Conservation (phyloP, 2,888 invertebrate species). For the Andrena haemorrhoa region DNA sequence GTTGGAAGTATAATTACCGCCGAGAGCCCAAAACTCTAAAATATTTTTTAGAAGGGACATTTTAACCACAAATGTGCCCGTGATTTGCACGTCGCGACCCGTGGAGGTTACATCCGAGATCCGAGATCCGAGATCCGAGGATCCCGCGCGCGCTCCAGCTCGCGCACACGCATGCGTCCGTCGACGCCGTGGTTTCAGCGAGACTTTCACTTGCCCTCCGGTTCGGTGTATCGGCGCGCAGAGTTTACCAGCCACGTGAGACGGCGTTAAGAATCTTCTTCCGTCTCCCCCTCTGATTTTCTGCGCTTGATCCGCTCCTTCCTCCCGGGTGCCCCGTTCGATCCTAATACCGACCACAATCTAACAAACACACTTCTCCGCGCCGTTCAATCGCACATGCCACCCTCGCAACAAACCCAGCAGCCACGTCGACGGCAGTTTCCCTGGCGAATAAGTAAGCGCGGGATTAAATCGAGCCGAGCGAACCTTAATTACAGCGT, state of each 20-base stretch:
- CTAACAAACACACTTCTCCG: conserved; percentile 14
- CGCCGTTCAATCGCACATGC: neutral
- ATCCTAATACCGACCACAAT: conserved; percentile 24
- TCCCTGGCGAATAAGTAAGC: neutral
- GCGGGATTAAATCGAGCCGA: neutral
- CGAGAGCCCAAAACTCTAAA: too few species aligned
- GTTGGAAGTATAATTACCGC: too few species aligned
- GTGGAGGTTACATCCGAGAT: too few species aligned
- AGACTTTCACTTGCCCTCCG: conserved; percentile 81
- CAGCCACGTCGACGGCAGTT: neutral
- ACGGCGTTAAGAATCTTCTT: conserved; percentile 76
- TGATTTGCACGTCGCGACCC: too few species aligned
- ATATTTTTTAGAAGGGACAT: too few species aligned
- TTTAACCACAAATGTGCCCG: too few species aligned
- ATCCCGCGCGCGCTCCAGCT: neutral
- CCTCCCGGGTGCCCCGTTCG: conserved; percentile 7
- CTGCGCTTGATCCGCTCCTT: conserved; percentile 37
- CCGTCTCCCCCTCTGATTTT: conserved; percentile 53
- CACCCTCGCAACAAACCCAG: too few species aligned
- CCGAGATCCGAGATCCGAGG: too few species aligned
- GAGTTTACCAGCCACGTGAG: conserved; percentile 75
- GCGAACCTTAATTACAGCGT: neutral
- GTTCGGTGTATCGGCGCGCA: conserved; percentile 72
- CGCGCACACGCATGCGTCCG: conserved; percentile 50
- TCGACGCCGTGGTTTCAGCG: conserved; percentile 70